These are phyloP conservation scores for Epinephelus coioides DNA, from an alignment of 2,797 vertebrate genomes.

Conservation along the genomic window DNA sequence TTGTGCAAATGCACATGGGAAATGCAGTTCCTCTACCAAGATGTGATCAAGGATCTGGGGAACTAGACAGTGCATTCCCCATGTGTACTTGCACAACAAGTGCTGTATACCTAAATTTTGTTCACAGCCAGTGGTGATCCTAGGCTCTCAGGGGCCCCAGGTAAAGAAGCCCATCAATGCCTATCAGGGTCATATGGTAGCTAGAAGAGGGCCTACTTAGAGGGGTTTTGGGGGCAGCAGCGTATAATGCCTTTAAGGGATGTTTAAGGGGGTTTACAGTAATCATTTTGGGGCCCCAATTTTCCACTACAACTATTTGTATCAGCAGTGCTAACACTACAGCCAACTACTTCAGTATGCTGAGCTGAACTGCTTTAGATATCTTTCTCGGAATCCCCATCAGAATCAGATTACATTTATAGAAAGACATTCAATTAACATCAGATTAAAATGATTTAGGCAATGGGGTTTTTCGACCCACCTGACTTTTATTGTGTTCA, in stretches of 20 bases:
- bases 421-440: neutral
- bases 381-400: neutral
- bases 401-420: neutral
- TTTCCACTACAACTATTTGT: neutral
- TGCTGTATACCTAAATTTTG: neutral
- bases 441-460: neutral
- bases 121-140: too few relatives aligned
- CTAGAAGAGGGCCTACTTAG: too few relatives aligned
- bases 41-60: neutral
- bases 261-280: too few relatives aligned
- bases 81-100: neutral
- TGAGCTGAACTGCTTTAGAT: neutral
- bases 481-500: neutral
- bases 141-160: too few relatives aligned
- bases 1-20: neutral
- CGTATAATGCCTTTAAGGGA: too few relatives aligned
- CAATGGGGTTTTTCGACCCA: neutral
- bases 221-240: neutral
- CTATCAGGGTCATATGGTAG: too few relatives aligned
- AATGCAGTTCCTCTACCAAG: neutral
- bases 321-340: neutral
- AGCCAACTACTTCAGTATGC: neutral
- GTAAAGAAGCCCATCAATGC: too few relatives aligned
- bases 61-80: neutral
- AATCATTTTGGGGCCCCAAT: too few relatives aligned